Conservation (phyloP, 2,113 vertebrate species). For the Catharus bicknelli region DNA sequence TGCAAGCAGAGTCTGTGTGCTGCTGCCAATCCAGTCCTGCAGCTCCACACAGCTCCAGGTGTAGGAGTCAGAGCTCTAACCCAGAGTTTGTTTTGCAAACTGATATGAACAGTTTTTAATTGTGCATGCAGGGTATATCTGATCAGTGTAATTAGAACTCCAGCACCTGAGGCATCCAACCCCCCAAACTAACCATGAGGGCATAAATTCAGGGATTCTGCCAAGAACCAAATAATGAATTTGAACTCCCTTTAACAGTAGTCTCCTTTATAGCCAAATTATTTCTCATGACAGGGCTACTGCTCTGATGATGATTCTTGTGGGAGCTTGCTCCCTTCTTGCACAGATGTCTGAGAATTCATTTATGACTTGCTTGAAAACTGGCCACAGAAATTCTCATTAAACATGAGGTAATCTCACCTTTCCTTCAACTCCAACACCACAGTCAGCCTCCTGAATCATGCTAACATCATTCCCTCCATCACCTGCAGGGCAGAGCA, state of each 20-base stretch:
- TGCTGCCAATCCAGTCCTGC: not conserved
- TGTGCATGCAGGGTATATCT: not conserved
- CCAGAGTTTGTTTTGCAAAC: not conserved
- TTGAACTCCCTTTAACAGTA: not conserved
- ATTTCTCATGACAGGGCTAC: not conserved
- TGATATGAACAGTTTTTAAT: not conserved
- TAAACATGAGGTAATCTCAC: constrained; percentile 75
- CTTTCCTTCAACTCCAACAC: constrained; percentile 98
- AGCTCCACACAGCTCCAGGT: not conserved
- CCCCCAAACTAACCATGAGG: not conserved
- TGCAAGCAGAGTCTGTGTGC: not conserved
- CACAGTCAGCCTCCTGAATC: constrained; percentile 98
- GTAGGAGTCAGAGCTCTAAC: not conserved
- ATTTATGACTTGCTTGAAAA: not conserved
- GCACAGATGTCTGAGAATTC: not conserved
- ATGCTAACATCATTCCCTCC: constrained; percentile 99
- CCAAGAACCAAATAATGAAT: not conserved
- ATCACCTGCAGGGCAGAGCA: constrained; percentile 81
- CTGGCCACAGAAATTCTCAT: not conserved
- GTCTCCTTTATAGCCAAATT: not conserved
- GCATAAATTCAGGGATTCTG: not conserved
- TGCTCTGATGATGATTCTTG: not conserved
- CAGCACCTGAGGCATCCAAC: not conserved
- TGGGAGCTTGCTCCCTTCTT: not conserved
- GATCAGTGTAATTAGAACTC: not conserved